Conservation (phyloP, 2,888 invertebrate genomes). For the Tubiluchus corallicola region DNA sequence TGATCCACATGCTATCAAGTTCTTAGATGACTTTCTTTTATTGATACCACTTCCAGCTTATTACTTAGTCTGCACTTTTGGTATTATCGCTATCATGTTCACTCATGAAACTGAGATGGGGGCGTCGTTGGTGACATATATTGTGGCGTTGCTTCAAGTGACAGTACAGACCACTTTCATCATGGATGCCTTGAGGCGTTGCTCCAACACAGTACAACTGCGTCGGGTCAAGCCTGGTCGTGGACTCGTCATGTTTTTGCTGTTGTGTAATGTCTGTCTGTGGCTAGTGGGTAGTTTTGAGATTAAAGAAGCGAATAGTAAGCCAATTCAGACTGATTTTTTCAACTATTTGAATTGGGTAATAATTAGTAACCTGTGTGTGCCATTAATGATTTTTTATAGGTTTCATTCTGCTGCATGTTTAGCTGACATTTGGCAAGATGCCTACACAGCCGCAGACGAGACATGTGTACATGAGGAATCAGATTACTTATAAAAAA, state of each 20-base stretch:
- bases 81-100: slow-evolving; percentile 42
- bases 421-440: no score
- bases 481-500: no score
- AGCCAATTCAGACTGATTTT: slow-evolving; percentile 40
- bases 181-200: slow-evolving; percentile 51
- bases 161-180: slow-evolving; percentile 52
- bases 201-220: slow-evolving; percentile 43
- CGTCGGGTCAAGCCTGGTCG: slow-evolving; percentile 49
- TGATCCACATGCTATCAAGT: slow-evolving; percentile 35
- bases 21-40: slow-evolving; percentile 47
- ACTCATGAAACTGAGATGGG: slow-evolving; percentile 34
- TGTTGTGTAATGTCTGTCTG: slow-evolving; percentile 53
- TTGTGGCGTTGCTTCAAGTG: slow-evolving; percentile 40
- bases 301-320: slow-evolving; percentile 36
- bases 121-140: slow-evolving; percentile 16
- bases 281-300: slow-evolving; percentile 57
- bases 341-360: slow-evolving; percentile 52
- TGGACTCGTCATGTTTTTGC: slow-evolving; percentile 52
- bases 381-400: no score
- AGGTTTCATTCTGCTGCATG: no score
- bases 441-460: no score
- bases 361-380: no score
- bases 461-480: no score
- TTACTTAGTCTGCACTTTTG: slow-evolving; percentile 47
- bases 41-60: slow-evolving; percentile 52